Evolutionary conservation across 2,113 vertebrate genomes (phyloP), one percentile per base, ranked within the genome.

Genomic region (Myotis lucifugus): DNA sequence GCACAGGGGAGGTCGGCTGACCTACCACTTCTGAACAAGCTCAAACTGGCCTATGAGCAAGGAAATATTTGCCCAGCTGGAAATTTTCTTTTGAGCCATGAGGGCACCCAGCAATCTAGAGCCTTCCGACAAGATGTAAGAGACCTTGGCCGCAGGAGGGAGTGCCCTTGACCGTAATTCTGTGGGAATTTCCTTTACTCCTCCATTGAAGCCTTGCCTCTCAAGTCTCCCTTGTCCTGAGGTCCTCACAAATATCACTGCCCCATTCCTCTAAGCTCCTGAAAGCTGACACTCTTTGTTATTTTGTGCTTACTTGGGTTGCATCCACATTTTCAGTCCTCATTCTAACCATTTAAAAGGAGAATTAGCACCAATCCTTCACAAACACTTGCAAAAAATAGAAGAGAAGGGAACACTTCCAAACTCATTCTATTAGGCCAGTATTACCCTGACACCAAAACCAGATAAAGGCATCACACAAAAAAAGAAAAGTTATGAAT

Each of bases 31-130:
- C 32, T 34, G 37, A 95, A 54, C 86, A 96, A 96, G 78, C 90
- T 96, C 74, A 77, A 84, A 95, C 89, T 86, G 48, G 79, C 64
- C 56, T 84, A 73, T 78, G 40, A 93, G 61, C 46, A 92, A 90
- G 27, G 46, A 90, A 90, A 94, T 85, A 74, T 77, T 94, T 79
- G 69, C 83, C 37, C 64, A 78, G 69, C 32, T 67, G 56, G 56
- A 95, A 14, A 91, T 87, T 90, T 91, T 96, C 42, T 85, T 94
- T 95, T 89, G 85, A 89, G 84, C 50, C 96, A 96, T 91, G 93
- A 95, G 78, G 56, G 84, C 86, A 84, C 91, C 29, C 29, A 95
- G 32, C 42, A 86, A 72, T 76, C 93, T 78, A 86, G 86, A 94
- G 52, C 69, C 61, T 88, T 90, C 85, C 61, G 73, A 61, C 73